Base-by-base conservation (phyloP, 2,888 invertebrate species). In the Athetis lepigone region DNA sequence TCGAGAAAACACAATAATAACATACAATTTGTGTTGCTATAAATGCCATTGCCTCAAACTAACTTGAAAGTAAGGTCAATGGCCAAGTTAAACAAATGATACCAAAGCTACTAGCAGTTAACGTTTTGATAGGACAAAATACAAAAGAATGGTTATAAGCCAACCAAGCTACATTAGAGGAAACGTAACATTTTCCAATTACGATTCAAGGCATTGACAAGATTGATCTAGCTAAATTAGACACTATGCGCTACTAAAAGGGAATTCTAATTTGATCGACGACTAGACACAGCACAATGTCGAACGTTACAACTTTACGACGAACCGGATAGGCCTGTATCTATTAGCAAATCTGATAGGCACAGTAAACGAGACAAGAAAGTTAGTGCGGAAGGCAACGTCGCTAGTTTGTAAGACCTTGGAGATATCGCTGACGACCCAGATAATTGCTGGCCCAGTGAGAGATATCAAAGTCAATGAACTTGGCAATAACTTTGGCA, bases 401-500 rank as follows among this genome's bases (percentile, higher is more conserved):
- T 46, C 29, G 45, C 21, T 46, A 69, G 55, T 45, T 64, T 37
- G 36, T 18, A 62, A 56, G 70, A 60, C 80, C 77, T 77, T 77
- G 77, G 46, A 39, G 64, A 70, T 77, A 73, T 76, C 64, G 66
- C 47, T 49, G 13, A 27, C 54, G 74, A 70, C 80, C 80, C 51
- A 79, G 59, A 79, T 77, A 62, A 43, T 62, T 47, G 45, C 60
- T 42, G 67, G 64, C 80, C 64, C 55, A 79, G 43, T 54, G 61
- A 64, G 47, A 68, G 74, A 74, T 74, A 78, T 59, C 67, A 69
- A 49, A 60, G 77, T 61, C 74, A 78, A 62, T 77, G 77, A 78
- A 79, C 77, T 74, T 70, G 25, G 40, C 33, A 52, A 70, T 77
- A 52, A 74, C 47, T 72, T 73, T 69, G 77, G 69, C 69, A 66